Evolutionary conservation across 2,113 vertebrate species (phyloP).

Genomic region (Picathartes gymnocephalus): DNA sequence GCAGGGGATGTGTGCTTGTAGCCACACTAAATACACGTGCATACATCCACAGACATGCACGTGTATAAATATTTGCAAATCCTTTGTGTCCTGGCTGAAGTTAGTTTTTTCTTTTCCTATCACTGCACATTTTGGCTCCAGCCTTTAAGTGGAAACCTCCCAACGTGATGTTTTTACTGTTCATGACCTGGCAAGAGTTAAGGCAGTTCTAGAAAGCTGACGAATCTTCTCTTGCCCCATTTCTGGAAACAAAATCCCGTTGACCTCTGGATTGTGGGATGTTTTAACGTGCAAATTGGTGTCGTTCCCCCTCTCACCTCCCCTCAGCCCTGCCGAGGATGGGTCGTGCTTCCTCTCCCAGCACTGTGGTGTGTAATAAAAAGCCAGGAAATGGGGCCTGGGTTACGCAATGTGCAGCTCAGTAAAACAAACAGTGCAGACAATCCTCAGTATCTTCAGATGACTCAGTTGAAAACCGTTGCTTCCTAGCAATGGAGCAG

Average conservation of each 20-base stretch:
- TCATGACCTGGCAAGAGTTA: background rate
- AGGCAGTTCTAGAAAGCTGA: conserved; percentile 16
- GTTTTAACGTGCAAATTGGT: background rate
- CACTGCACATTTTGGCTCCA: background rate
- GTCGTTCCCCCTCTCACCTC: background rate
- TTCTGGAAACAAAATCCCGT: background rate
- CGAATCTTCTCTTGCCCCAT: background rate
- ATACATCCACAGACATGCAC: background rate
- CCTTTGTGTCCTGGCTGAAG: background rate
- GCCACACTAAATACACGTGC: background rate
- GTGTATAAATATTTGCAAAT: background rate
- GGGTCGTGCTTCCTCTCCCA: background rate
- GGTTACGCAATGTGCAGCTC: conserved; percentile 17
- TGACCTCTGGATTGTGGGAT: background rate
- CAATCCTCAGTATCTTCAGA: conserved; percentile 31
- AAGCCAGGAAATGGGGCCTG: conserved; percentile 42
- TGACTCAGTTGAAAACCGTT: conserved; percentile 37
- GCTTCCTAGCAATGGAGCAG: conserved; percentile 10
- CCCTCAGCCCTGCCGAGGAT: background rate
- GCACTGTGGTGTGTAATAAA: background rate
- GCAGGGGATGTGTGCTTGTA: background rate
- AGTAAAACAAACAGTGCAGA: conserved; percentile 32
- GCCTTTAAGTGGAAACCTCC: background rate
- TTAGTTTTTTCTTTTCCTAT: background rate
- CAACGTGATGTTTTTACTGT: background rate